Percentiles rank a stretch among this genome's conserved stretches.
Evolutionary conservation across 2,888 invertebrate genomes (phyloP).

Genomic region (Philaethria dido): DNA sequence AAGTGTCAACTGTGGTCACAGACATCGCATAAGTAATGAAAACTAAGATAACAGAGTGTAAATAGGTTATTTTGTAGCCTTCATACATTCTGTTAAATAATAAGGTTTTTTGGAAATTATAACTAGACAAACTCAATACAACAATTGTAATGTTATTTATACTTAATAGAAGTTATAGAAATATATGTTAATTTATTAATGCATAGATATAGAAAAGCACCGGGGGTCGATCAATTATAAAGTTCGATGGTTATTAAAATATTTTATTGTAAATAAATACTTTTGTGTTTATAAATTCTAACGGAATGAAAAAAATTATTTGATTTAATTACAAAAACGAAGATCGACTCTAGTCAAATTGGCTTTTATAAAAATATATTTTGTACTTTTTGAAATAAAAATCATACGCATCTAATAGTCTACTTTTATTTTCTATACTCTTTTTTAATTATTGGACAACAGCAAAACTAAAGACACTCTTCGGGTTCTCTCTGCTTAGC

Average conservation of each 20-base stretch:
- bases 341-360: background rate
- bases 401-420: background rate
- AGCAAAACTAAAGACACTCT: no score
- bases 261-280: background rate
- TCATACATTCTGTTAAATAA: background rate
- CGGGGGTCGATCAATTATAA: background rate
- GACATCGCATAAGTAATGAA: slow-evolving; percentile 3
- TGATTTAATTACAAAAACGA: background rate
- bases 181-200: background rate
- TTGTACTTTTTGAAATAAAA: slow-evolving; percentile 11
- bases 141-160: background rate
- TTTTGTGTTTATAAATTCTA: background rate
- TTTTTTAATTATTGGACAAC: no score
- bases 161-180: background rate
- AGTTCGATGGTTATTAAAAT: background rate
- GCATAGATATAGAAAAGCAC: background rate
- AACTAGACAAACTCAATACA: background rate
- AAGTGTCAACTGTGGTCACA: slow-evolving; percentile 32
- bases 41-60: background rate
- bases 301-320: background rate
- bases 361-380: background rate
- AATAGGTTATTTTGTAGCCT: background rate
- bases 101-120: background rate
- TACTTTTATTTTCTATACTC: no score
- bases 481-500: no score